Evolutionary conservation across 2,888 invertebrate species (phyloP), one percentile per base, ranked within the genome.

Genomic region (Mythimna lalbum): DNA sequence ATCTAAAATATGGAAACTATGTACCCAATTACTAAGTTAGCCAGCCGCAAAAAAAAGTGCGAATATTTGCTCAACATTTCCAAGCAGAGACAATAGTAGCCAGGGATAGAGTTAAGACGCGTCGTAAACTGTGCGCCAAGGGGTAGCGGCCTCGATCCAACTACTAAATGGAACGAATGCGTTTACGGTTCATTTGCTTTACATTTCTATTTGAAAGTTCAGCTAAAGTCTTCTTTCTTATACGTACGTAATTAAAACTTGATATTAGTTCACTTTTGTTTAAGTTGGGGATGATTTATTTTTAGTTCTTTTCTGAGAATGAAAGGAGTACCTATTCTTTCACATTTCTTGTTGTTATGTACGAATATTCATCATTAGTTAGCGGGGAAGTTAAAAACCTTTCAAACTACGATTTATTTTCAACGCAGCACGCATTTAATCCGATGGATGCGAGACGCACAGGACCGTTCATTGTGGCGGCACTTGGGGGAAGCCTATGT

Each of bases 151-250:
- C 56, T 72, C 61, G 47, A 56, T 80, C 56, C 43, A 59, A 69
- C 63, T 65, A 53, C 50, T 61, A 70, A 82, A 63, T 80, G 57
- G 55, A 77, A 80, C 67, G 49, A 70, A 69, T 65, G 69, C 50
- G 69, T 69, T 76, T 76, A 71, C 60, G 76, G 56, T 80, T 61
- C 67, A 83, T 76, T 80, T 73, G 55, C 43, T 55, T 69, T 31
- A 65, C 56, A 73, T 61, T 72, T 17, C 31, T 60, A 81, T 63
- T 6, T 49, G 12, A 10, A 52, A 64, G 36, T 77, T 69, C 14
- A 52, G n/a, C 31, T 21, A 43, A 63, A 76, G 65, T 81, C 63
- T 53, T 36, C 52, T 53, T 56, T 52, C 27, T 36, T 39, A 31
- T 27, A 27, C 33, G 9, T 33, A 27, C 19, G 4, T 63, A 50